Evolutionary conservation across 2,888 invertebrate species (phyloP).

Genomic region (Sacculina carcini): DNA sequence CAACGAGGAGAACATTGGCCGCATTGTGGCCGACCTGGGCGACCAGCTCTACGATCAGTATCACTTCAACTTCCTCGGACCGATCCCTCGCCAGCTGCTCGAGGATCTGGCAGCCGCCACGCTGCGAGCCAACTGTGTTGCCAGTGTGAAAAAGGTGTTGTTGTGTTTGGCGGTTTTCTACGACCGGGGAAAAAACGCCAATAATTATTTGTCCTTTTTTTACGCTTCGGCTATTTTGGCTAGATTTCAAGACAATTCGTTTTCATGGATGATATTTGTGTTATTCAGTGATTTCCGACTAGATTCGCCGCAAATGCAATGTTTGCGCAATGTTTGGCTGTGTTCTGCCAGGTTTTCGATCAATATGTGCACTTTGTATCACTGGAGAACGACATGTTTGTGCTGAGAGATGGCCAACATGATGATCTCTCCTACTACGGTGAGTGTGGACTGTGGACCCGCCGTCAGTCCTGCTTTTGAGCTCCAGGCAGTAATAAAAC

Average conservation of each 20-base stretch:
- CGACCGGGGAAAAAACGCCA: neutral
- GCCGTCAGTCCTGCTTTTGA: too few relatives aligned
- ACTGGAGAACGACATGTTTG: slow-evolving; percentile 89
- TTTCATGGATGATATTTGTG: neutral
- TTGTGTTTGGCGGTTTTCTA: slow-evolving; percentile 9
- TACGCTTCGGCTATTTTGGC: too few relatives aligned
- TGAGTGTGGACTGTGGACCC: too few relatives aligned
- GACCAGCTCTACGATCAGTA: slow-evolving; percentile 77
- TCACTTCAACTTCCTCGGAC: slow-evolving; percentile 86
- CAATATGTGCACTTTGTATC: slow-evolving; percentile 97
- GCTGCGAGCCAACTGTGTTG: slow-evolving; percentile 65
- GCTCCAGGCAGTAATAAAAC: too few relatives aligned
- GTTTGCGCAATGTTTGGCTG: neutral
- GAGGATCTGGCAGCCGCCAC: slow-evolving; percentile 86
- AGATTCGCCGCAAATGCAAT: neutral
- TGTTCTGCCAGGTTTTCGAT: slow-evolving; percentile 45
- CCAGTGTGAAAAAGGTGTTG: slow-evolving; percentile 57
- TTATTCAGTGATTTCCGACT: neutral
- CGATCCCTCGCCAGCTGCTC: slow-evolving; percentile 69
- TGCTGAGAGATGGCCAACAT: slow-evolving; percentile 71
- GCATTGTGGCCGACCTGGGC: slow-evolving; percentile 34
- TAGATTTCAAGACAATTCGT: too few relatives aligned
- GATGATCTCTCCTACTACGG: slow-evolving; percentile 77
- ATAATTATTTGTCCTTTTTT: too few relatives aligned
- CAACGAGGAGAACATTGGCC: slow-evolving; percentile 76